A percentile compares a stretch with the other conserved stretches of the same genome.
phyloP scores from a whole-genome alignment of 2,797 vertebrate species.

The Gallinago nigripennis region DNA sequence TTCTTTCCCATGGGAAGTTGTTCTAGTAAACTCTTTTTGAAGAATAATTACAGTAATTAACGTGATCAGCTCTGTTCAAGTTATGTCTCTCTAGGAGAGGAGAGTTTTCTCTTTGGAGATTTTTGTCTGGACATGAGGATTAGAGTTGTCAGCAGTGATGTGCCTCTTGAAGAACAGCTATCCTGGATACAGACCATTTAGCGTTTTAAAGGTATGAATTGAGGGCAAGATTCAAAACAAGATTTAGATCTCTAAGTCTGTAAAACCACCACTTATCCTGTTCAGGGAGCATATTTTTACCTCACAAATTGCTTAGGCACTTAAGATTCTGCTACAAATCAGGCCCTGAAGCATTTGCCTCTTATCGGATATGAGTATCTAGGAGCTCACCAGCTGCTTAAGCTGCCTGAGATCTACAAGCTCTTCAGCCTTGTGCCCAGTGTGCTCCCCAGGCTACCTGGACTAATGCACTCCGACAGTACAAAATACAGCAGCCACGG shows the following conservation, averaged over 20 bases:
- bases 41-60: conserved; percentile 39
- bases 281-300: background rate
- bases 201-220: background rate
- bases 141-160: conserved; percentile 29
- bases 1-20: background rate
- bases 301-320: background rate
- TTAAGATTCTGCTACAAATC: conserved; percentile 18
- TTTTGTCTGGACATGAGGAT: conserved; percentile 33
- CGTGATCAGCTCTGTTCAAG: background rate
- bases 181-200: background rate
- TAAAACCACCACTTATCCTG: conserved; percentile 5
- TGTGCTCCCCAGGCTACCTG: background rate
- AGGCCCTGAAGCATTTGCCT: background rate
- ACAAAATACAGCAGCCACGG: background rate
- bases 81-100: background rate
- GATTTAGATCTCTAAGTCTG: conserved; percentile 27
- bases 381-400: background rate
- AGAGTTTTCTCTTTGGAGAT: background rate
- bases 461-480: background rate
- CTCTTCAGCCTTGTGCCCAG: background rate
- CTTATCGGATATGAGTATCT: background rate
- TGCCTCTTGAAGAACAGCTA: background rate
- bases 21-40: background rate
- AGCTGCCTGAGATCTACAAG: background rate
- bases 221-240: conserved; percentile 9